phyloP scores from a whole-genome alignment of 2,888 invertebrate genomes.

The Drosophila mimica region DNA sequence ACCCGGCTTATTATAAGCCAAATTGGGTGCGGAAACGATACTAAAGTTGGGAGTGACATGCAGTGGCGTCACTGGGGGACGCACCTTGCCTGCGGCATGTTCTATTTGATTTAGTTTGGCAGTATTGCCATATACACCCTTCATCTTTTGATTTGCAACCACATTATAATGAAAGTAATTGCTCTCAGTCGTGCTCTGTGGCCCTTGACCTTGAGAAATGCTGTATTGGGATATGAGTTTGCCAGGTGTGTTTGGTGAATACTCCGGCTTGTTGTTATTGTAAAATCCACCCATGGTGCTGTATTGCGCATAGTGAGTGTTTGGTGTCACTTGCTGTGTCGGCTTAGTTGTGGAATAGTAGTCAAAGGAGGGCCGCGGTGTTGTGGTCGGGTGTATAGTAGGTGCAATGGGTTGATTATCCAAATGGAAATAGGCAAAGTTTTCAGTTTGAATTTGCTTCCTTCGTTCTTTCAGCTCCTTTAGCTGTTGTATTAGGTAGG shows the following conservation, averaged over 20 bases:
- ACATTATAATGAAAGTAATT: slow-evolving; percentile 84
- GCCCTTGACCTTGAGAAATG: slow-evolving; percentile 54
- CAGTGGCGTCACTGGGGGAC: slow-evolving; percentile 63
- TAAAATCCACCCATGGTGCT: slow-evolving; percentile 87
- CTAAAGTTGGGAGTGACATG: slow-evolving; percentile 76
- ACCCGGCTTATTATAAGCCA: slow-evolving; percentile 53
- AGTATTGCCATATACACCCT: slow-evolving; percentile 70
- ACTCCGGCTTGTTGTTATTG: slow-evolving; percentile 83
- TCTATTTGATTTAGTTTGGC: slow-evolving; percentile 71
- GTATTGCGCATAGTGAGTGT: slow-evolving; percentile 87
- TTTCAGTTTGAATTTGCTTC: slow-evolving; percentile 78
- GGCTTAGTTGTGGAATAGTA: slow-evolving; percentile 55
- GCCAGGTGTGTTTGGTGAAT: slow-evolving; percentile 25
- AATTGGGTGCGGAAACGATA: slow-evolving; percentile 78
- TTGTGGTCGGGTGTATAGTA: slow-evolving; percentile 25
- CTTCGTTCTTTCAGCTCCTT: slow-evolving; percentile 82
- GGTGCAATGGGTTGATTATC: slow-evolving; percentile 73
- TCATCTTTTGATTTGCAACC: slow-evolving; percentile 84
- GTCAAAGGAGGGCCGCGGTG: slow-evolving; percentile 39
- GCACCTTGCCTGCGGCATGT: slow-evolving; percentile 47
- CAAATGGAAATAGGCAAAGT: slow-evolving; percentile 85
- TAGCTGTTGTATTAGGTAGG: slow-evolving; percentile 81
- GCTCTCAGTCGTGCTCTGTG: slow-evolving; percentile 79
- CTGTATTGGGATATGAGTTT: slow-evolving; percentile 81
- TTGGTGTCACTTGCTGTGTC: slow-evolving; percentile 84